Percentiles rank a stretch among this genome's conserved stretches.
These are phyloP conservation scores for Heterodera carotae DNA, from an alignment of 1,140 invertebrate species.

Conservation along the genomic window DNA sequence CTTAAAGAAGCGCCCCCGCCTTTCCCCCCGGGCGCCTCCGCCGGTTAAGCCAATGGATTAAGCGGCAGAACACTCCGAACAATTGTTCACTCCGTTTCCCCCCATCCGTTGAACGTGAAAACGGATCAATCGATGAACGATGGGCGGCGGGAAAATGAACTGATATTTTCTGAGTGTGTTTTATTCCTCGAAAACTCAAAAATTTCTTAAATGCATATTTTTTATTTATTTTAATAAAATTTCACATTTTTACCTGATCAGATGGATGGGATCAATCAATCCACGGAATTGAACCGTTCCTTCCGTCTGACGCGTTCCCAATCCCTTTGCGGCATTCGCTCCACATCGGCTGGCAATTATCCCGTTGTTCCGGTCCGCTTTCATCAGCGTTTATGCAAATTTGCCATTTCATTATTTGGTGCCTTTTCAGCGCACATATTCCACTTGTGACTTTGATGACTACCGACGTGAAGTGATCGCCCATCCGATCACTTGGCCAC, in stretches of 20 bases:
- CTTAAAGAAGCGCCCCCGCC: too few relatives aligned
- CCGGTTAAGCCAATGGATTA: too few relatives aligned
- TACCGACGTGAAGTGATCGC: conserved; percentile 19
- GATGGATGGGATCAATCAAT: not conserved
- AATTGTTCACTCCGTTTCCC: not conserved
- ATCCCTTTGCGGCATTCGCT: conserved; percentile 24
- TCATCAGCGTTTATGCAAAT: not conserved
- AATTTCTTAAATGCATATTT: too few relatives aligned
- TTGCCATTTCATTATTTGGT: not conserved
- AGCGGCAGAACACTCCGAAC: not conserved
- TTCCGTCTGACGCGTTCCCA: conserved; percentile 23
- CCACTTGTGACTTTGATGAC: conserved; percentile 22
- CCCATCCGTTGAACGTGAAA: not conserved
- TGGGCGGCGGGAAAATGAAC: too few relatives aligned
- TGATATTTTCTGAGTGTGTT: too few relatives aligned
- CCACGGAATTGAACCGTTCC: conserved; percentile 14
- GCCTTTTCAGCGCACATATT: conserved; percentile 26
- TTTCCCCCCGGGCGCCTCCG: too few relatives aligned
- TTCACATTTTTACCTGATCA: not conserved
- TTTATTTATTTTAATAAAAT: too few relatives aligned
- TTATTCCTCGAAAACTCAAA: too few relatives aligned
- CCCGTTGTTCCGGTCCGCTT: conserved; percentile 27
- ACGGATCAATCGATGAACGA: too few relatives aligned
- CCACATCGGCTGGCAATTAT: conserved; percentile 28
- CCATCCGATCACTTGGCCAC: conserved; percentile 28